phyloP scores from a whole-genome alignment of 2,797 vertebrate genomes.

The Scomberomorus guttatus region DNA sequence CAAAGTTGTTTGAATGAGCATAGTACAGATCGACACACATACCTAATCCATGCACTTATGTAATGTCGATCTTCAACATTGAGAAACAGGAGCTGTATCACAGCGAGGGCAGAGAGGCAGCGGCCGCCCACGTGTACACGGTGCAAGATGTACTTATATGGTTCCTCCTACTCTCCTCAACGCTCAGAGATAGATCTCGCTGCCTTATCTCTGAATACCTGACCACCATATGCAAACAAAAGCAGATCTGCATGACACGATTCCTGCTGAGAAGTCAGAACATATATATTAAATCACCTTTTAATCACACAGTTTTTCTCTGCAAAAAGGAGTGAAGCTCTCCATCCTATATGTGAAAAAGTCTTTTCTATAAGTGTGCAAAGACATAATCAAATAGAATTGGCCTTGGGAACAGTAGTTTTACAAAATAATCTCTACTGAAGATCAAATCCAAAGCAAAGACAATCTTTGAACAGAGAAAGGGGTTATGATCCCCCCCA shows the following conservation, averaged over 20 bases:
- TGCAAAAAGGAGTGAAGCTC: too few relatives aligned
- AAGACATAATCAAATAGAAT: neutral
- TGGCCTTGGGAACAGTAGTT: neutral
- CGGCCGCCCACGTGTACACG: conserved; percentile 71
- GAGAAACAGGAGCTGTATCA: conserved; percentile 69
- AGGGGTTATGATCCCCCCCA: neutral
- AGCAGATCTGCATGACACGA: neutral
- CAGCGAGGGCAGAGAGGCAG: conserved; percentile 64
- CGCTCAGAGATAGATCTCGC: conserved; percentile 27
- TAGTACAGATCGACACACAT: conserved; percentile 46
- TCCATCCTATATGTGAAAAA: too few relatives aligned
- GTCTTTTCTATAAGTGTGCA: too few relatives aligned
- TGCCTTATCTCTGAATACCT: conserved; percentile 28
- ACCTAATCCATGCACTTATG: conserved; percentile 65
- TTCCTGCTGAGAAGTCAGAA: conserved; percentile 15
- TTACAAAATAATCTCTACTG: neutral
- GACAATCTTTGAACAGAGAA: too few relatives aligned
- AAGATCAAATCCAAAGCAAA: neutral
- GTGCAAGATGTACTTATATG: conserved; percentile 72
- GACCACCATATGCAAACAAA: neutral
- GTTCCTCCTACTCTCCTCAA: conserved; percentile 58
- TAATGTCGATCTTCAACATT: conserved; percentile 67
- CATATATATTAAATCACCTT: neutral
- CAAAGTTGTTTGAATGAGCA: conserved; percentile 56
- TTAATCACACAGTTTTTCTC: neutral